phyloP scores from a whole-genome alignment of 2,113 vertebrate genomes.

The Crotalus tigris region DNA sequence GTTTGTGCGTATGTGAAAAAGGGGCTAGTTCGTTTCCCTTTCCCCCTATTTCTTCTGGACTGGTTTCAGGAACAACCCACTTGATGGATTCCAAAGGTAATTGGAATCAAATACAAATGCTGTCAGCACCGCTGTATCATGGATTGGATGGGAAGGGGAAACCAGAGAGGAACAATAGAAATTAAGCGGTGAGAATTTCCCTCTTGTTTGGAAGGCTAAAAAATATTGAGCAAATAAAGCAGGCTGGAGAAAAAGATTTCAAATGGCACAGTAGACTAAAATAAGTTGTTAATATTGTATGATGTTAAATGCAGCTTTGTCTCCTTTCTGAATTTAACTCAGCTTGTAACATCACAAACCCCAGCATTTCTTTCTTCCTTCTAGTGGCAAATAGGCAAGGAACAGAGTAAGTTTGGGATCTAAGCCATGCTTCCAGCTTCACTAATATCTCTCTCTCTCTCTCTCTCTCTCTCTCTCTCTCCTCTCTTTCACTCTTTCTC shows the following conservation, averaged over 20 bases:
- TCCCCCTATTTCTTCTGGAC: constrained; percentile 25
- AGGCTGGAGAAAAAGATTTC: neutral
- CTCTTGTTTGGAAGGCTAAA: neutral
- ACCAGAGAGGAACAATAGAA: constrained; percentile 12
- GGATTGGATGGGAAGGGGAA: neutral
- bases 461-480: no score
- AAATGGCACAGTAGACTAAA: neutral
- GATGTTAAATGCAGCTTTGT: neutral
- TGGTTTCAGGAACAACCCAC: neutral
- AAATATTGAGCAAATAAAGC: neutral
- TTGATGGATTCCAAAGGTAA: constrained; percentile 20
- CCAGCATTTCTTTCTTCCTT: neutral
- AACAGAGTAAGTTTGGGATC: neutral
- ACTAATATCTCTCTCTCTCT: no score
- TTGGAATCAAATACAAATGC: accelerated
- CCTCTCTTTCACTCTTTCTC: no score
- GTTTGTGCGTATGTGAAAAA: neutral
- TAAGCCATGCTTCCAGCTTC: neutral
- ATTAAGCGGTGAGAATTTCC: neutral
- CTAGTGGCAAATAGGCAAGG: neutral
- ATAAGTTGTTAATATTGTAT: neutral
- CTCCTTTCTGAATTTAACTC: neutral
- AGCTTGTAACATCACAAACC: neutral
- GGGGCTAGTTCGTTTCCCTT: neutral
- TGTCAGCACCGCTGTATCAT: neutral